These are phyloP conservation scores for Macrophya annulata DNA, from an alignment of 2,888 invertebrate genomes.

Conservation along the genomic window DNA sequence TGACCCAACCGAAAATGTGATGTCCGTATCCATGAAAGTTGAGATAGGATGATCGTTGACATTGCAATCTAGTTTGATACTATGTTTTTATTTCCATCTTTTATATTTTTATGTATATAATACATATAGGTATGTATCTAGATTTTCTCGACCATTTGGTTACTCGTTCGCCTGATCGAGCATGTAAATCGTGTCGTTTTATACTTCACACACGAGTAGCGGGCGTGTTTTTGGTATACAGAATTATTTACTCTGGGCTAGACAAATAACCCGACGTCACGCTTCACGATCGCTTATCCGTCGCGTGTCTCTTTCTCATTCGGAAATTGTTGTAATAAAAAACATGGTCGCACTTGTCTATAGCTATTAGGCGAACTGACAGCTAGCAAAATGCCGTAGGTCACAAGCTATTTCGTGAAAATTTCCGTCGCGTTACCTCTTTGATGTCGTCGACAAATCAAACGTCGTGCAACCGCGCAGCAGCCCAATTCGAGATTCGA, in stretches of 20 bases:
- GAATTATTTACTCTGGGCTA: constrained; percentile 42
- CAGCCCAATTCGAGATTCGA: background rate
- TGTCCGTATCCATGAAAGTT: background rate
- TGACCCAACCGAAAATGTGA: background rate
- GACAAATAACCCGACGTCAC: constrained; percentile 47
- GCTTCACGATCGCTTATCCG: constrained; percentile 49
- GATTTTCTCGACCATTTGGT: constrained; percentile 32
- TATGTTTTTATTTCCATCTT: constrained; percentile 10
- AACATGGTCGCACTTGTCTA: constrained; percentile 35
- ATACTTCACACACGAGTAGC: constrained; percentile 29
- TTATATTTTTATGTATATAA: background rate
- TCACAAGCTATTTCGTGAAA: constrained; percentile 22
- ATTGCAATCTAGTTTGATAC: constrained; percentile 16
- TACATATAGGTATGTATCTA: background rate
- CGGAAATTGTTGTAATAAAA: constrained; percentile 43
- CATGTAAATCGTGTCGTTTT: constrained; percentile 34
- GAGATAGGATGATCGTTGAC: constrained; percentile 9
- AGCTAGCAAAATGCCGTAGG: constrained; percentile 16
- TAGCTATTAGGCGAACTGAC: constrained; percentile 2
- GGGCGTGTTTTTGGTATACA: constrained; percentile 20
- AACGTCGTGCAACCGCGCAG: background rate
- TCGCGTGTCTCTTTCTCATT: constrained; percentile 43
- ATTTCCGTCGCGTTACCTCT: constrained; percentile 13
- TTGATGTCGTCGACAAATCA: constrained; percentile 18
- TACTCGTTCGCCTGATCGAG: constrained; percentile 33